Conservation (phyloP, 2,113 vertebrate genomes). For the Larimichthys crocea region DNA sequence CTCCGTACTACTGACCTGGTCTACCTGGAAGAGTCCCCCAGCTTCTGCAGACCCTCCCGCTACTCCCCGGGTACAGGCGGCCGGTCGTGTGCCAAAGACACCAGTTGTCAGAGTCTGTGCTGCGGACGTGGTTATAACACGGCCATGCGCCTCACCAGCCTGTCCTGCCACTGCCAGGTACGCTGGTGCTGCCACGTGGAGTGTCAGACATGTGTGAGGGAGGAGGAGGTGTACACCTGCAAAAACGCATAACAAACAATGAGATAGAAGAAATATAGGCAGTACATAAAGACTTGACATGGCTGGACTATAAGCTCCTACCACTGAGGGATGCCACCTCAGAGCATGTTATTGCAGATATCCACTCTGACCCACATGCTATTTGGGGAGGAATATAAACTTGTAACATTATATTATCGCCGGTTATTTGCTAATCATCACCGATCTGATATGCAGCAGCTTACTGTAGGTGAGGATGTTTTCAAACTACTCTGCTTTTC, state of each 20-base stretch:
- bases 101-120: conserved; percentile 95
- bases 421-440: conserved; percentile 38
- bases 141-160: conserved; percentile 91
- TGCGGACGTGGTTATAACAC: conserved; percentile 98
- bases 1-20: conserved; percentile 91
- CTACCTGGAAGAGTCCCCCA: conserved; percentile 96
- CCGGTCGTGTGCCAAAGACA: conserved; percentile 91
- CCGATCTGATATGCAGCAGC: conserved; percentile 40
- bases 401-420: conserved; percentile 36
- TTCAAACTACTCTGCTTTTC: conserved; percentile 43
- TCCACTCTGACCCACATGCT: conserved; percentile 37
- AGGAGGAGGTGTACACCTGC: conserved; percentile 97
- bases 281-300: conserved; percentile 27
- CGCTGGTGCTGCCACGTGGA: conserved; percentile 99
- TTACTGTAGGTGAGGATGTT: conserved; percentile 48
- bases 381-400: conserved; percentile 44
- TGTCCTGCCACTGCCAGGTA: conserved; percentile 98
- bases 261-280: not conserved
- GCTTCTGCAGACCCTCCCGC: conserved; percentile 94
- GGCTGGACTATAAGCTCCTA: conserved; percentile 31
- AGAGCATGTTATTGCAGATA: conserved; percentile 29
- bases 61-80: conserved; percentile 93
- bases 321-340: conserved; percentile 17
- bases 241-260: conserved; percentile 86
- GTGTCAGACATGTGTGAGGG: conserved; percentile 94